A percentile compares a stretch with the other conserved stretches of the same genome.
Conservation (phyloP, 2,888 invertebrate genomes). For the Rotaria socialis region DNA sequence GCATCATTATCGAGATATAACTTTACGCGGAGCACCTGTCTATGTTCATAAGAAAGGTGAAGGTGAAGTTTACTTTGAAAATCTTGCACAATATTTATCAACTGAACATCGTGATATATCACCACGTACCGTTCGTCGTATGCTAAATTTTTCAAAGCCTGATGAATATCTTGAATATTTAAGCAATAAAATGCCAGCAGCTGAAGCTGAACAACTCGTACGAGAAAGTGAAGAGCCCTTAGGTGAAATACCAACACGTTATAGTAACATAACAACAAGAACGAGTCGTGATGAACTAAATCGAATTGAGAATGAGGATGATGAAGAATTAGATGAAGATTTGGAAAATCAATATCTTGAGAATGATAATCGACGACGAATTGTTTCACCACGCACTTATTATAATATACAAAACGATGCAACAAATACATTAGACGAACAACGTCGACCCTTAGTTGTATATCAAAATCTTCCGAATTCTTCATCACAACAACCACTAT, state of each 20-base stretch:
- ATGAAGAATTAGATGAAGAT: neutral
- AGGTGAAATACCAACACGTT: neutral
- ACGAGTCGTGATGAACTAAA: neutral
- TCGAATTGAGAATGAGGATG: neutral
- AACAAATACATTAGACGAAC: neutral
- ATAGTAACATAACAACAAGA: neutral
- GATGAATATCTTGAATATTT: slow-evolving; percentile 43
- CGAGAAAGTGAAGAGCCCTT: neutral
- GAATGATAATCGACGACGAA: neutral
- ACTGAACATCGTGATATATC: slow-evolving; percentile 36
- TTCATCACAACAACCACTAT: neutral
- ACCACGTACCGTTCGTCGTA: slow-evolving; percentile 44
- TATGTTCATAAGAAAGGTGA: slow-evolving; percentile 43
- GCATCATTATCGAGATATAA: slow-evolving; percentile 33
- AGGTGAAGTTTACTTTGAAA: slow-evolving; percentile 44
- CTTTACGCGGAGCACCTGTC: slow-evolving; percentile 43
- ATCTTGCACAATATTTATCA: slow-evolving; percentile 45
- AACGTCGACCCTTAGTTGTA: neutral
- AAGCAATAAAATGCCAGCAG: slow-evolving; percentile 39
- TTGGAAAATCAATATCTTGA: neutral
- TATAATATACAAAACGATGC: neutral
- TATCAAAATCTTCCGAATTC: neutral
- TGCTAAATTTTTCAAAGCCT: slow-evolving; percentile 34
- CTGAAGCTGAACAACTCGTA: slow-evolving; percentile 37
- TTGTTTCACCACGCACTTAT: neutral